phyloP scores from a whole-genome alignment of 1,140 invertebrate species.

The Drosophila miranda region DNA sequence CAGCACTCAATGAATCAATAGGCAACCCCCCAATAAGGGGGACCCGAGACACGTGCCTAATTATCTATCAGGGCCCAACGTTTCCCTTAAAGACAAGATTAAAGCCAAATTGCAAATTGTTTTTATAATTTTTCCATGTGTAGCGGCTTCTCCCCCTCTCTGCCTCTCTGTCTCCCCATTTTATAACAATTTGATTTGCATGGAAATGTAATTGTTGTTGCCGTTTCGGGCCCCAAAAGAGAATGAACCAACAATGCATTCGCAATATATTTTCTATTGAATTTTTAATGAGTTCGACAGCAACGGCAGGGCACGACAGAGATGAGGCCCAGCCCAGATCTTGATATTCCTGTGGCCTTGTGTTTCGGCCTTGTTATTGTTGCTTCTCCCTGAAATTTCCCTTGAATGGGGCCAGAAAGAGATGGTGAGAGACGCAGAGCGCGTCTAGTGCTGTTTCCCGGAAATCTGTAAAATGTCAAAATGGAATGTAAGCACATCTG shows the following conservation, averaged over 20 bases:
- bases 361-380: conserved; percentile 26
- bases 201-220: conserved; percentile 71
- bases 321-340: conserved; percentile 16
- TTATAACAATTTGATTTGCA: conserved; percentile 76
- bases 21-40: conserved; percentile 6
- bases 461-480: conserved; percentile 34
- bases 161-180: conserved; percentile 22
- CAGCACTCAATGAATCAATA: conserved; percentile 57
- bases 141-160: not conserved
- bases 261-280: conserved; percentile 75
- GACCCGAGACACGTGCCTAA: conserved; percentile 40
- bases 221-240: conserved; percentile 14
- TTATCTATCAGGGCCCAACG: conserved; percentile 25
- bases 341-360: conserved; percentile 25
- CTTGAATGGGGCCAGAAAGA: not conserved
- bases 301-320: not conserved
- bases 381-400: conserved; percentile 2
- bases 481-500: conserved; percentile 1
- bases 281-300: conserved; percentile 71
- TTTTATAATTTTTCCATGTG: conserved; percentile 62
- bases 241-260: conserved; percentile 42
- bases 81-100: conserved; percentile 41
- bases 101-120: conserved; percentile 64
- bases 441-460: conserved; percentile 13
- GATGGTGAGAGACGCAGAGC: not conserved